Evolutionary conservation across 2,113 vertebrate genomes (phyloP).

Genomic region (Enhydra lutris): DNA sequence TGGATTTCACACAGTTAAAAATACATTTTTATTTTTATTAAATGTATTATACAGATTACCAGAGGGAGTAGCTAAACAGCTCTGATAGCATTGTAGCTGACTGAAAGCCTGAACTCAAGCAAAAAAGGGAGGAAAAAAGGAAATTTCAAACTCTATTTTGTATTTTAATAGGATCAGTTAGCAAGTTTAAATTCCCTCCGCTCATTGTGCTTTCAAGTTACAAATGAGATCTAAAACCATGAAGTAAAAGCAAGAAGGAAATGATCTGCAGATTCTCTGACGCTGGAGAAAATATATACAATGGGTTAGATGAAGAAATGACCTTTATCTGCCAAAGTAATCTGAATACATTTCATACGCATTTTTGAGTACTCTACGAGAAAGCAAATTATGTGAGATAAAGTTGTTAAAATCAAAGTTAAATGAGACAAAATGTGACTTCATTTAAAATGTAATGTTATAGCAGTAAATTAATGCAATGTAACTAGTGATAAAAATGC

Average conservation of each 20-base stretch:
- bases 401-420: slow-evolving; percentile 73
- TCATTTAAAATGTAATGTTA: slow-evolving; percentile 68
- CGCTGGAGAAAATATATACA: slow-evolving; percentile 48
- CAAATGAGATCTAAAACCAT: slow-evolving; percentile 44
- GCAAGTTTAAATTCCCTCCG: slow-evolving; percentile 47
- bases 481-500: slow-evolving; percentile 60
- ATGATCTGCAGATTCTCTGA: slow-evolving; percentile 53
- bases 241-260: slow-evolving; percentile 54
- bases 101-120: slow-evolving; percentile 34
- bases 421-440: slow-evolving; percentile 75
- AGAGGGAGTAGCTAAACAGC: slow-evolving; percentile 27
- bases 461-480: slow-evolving; percentile 47
- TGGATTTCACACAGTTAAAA: slow-evolving; percentile 47
- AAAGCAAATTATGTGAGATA: slow-evolving; percentile 52
- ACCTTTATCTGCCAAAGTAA: slow-evolving; percentile 61
- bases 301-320: slow-evolving; percentile 26
- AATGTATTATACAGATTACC: slow-evolving; percentile 20
- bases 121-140: slow-evolving; percentile 11
- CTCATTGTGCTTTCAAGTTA: slow-evolving; percentile 39
- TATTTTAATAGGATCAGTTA: slow-evolving; percentile 61
- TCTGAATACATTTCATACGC: slow-evolving; percentile 50
- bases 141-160: slow-evolving; percentile 36
- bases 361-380: slow-evolving; percentile 44
- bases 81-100: slow-evolving; percentile 34
- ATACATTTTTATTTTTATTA: slow-evolving; percentile 47